Percentiles rank a stretch among this genome's conserved stretches.
Conservation (phyloP, 2,113 vertebrate species). For the Lanius collurio region DNA sequence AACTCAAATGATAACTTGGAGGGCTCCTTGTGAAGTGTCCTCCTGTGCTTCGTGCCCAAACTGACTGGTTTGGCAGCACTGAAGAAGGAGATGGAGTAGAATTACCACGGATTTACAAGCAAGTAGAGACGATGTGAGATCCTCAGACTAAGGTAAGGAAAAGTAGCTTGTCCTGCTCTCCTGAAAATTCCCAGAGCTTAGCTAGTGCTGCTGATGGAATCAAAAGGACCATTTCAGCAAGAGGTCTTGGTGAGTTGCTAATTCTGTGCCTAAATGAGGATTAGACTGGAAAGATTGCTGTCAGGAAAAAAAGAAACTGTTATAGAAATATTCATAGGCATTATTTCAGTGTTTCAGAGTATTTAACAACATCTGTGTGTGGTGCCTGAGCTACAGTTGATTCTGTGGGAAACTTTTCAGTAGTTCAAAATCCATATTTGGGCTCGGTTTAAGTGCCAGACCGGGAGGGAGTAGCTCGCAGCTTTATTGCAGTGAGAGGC, state of each 20-base stretch:
- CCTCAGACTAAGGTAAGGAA: background rate
- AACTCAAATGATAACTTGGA: background rate
- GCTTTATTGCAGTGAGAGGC: rapidly evolving
- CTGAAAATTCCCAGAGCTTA: background rate
- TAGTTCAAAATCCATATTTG: rapidly evolving
- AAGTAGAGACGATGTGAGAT: background rate
- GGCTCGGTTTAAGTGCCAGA: rapidly evolving
- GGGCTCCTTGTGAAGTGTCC: background rate
- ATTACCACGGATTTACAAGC: background rate
- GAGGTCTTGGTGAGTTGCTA: rapidly evolving
- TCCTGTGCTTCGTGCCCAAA: background rate
- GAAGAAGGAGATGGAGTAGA: background rate
- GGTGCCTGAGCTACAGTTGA: background rate
- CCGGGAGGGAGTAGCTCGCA: background rate
- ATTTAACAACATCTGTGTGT: background rate
- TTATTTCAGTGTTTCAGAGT: background rate
- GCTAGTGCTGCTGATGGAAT: background rate
- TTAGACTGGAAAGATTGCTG: background rate
- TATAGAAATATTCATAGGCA: background rate
- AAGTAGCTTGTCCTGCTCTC: background rate
- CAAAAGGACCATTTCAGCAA: background rate
- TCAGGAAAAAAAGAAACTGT: background rate
- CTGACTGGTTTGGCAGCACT: background rate
- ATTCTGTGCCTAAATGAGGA: background rate
- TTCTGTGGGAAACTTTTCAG: background rate